phyloP scores from a whole-genome alignment of 2,888 invertebrate genomes.

The Bombylius discolor region DNA sequence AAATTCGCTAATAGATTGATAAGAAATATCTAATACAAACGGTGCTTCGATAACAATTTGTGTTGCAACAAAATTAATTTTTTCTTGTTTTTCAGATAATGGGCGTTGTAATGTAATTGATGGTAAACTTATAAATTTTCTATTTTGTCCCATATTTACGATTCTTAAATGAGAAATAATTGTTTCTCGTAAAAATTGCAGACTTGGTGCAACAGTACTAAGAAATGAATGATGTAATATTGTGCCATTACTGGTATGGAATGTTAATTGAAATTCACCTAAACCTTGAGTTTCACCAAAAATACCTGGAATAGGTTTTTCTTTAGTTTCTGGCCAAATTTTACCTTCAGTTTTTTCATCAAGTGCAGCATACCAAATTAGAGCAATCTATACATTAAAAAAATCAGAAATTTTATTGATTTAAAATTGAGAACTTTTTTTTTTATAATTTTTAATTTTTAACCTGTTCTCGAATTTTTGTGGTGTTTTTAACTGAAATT shows the following conservation, averaged over 20 bases:
- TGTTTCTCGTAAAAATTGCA: slow-evolving; percentile 62
- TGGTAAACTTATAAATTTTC: slow-evolving; percentile 45
- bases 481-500: slow-evolving; percentile 45
- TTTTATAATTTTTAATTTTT: neutral
- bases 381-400: slow-evolving; percentile 32
- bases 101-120: slow-evolving; percentile 36
- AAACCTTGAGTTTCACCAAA: slow-evolving; percentile 63
- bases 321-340: slow-evolving; percentile 22
- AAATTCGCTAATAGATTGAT: slow-evolving; percentile 58
- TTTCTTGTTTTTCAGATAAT: slow-evolving; percentile 43
- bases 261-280: slow-evolving; percentile 54
- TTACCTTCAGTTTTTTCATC: slow-evolving; percentile 56
- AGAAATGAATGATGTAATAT: slow-evolving; percentile 59
- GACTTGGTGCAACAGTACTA: slow-evolving; percentile 54
- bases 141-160: slow-evolving; percentile 41
- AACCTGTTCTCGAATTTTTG: slow-evolving; percentile 17
- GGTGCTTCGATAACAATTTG: slow-evolving; percentile 66
- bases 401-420: slow-evolving; percentile 16
- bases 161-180: slow-evolving; percentile 55
- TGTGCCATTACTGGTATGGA: slow-evolving; percentile 40
- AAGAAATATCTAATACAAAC: slow-evolving; percentile 70
- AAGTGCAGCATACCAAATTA: slow-evolving; percentile 71
- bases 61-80: slow-evolving; percentile 65
- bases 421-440: too few relatives aligned
- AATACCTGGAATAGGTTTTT: slow-evolving; percentile 32